Base-by-base conservation (phyloP, 1,140 invertebrate genomes). In the Drosophila melanica region DNA sequence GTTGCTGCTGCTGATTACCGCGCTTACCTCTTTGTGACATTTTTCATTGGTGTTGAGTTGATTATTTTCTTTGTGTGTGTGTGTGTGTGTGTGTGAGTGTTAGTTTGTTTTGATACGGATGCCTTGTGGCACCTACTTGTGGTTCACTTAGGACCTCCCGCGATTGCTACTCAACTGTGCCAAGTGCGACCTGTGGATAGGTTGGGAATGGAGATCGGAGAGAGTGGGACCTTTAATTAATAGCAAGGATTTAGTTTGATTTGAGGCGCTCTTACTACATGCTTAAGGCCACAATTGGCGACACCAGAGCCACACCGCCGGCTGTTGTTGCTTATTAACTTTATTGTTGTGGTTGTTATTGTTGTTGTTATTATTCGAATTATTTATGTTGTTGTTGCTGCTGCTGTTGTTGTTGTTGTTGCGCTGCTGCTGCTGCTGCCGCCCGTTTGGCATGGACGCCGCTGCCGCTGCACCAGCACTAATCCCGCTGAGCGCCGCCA, bases 21-120 rank as follows among this genome's bases (percentile, higher is more conserved):
- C 91, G 90, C 77, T 92, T 92, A 90, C 90, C 91, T 90, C 91
- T 91, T 92, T 92, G 91, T 91, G 91, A 92, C 91, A 92, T 92
- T 82, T 90, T 90, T 91, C 82, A 90, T 91, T 90, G 87, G 85
- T 86, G 81, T 85, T 81, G 81, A 62, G 73, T 79, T 87, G 69
- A 75, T 65, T 89, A 66, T 77, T 65, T 77, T 84, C 62, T 77
- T 75, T 86, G 64, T 70, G 55, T 78, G 72, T 71, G 27, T 64
- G 55, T 60, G 18, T 81, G 42, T 77, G n/a, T 58, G 64, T 72
- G 47, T 50, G 45, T 57, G n/a, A n/a, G n/a, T n/a, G n/a, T n/a
- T n/a, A n/a, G n/a, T n/a, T 51, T 51, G 50, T 51, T 35, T 69
- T 73, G 60, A 37, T 67, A 58, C 30, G 37, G 63, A 63, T 68